Base-by-base conservation (phyloP, 2,888 invertebrate species). In the Eurytoma adleriae region DNA sequence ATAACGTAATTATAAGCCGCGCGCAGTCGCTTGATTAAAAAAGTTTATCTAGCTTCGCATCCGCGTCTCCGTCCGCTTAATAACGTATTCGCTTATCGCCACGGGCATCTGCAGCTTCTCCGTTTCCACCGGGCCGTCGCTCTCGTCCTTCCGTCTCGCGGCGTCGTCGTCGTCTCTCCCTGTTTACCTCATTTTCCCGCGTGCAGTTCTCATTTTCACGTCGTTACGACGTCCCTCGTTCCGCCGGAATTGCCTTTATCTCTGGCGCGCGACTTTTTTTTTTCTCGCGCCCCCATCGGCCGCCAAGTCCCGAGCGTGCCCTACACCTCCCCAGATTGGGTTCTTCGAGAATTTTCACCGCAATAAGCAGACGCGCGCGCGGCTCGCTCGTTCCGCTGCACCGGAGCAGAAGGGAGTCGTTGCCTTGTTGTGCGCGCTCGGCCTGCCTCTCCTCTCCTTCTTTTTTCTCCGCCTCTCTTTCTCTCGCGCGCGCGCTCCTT, bases 141-240 rank as follows among this genome's bases (percentile, higher is more conserved):
- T 24, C 54, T 18, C 30, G 5, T 13, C 52, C 56, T n/a, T 14
- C 20, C 24, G 20, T n/a, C 56, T 56, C 56, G 16, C 56, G 64
- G 14, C 30, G 30, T 5, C 68, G 3, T 24, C 16, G 1, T 20
- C 52, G 30, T 27, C 30, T 54, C 67, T 16, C 40, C 71, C 66
- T 78, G 78, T 78, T 78, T 78, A 71, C 78, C 57, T 78, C 71
- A 71, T 70, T 77, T 71, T 69, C 68, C 27, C 57, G 79, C 66
- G 74, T 59, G 67, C 59, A 24, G 40, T 71, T 79, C 75, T 79
- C 75, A 75, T 80, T 80, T 80, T 76, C 71, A 76, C 75, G 50
- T 75, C 70, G 71, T 76, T 71, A 74, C 20, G 13, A 7, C 57
- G 27, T 24, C 52, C 57, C 48, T 56, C 79, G 62, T 62, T 68